Conservation (phyloP, 2,888 invertebrate species). For the Torymus tubicola region DNA sequence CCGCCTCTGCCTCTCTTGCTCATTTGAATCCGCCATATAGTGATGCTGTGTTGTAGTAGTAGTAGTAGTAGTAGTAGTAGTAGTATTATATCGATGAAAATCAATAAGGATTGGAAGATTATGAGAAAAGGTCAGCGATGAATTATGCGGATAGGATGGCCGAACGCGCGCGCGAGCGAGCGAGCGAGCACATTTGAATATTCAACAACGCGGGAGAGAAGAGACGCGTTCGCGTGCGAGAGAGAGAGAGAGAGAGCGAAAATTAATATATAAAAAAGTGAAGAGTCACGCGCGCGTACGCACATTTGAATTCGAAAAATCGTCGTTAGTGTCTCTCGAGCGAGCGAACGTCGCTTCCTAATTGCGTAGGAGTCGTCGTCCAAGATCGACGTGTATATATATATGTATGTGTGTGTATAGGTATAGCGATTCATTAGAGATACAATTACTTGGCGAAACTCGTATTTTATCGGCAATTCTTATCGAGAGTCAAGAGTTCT, state of each 20-base stretch:
- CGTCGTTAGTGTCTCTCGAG: not conserved
- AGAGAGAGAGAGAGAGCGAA: slow-evolving; percentile 7
- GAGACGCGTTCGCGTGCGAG: not conserved
- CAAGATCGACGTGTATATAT: not conserved
- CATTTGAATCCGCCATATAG: slow-evolving; percentile 1
- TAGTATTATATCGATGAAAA: too few relatives aligned
- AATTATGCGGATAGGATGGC: slow-evolving; percentile 7
- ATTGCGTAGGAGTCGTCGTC: not conserved
- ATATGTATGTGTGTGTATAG: too few relatives aligned
- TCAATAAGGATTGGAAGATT: not conserved
- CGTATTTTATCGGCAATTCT: too few relatives aligned
- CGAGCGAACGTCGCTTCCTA: not conserved
- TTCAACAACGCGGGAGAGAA: not conserved
- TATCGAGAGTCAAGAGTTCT: too few relatives aligned
- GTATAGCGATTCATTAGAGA: too few relatives aligned
- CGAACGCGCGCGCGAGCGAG: too few relatives aligned
- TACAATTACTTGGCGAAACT: too few relatives aligned
- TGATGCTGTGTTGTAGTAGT: too few relatives aligned
- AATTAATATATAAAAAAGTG: not conserved
- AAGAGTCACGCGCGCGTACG: not conserved
- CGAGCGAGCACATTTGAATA: not conserved
- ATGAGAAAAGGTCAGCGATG: slow-evolving; percentile 13
- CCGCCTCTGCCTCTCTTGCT: not conserved
- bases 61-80: too few relatives aligned
- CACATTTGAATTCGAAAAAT: slow-evolving; percentile 11